Evolutionary conservation across 2,888 invertebrate genomes (phyloP), one percentile per base, ranked within the genome.

Genomic region (Drymonia ruficornis): DNA sequence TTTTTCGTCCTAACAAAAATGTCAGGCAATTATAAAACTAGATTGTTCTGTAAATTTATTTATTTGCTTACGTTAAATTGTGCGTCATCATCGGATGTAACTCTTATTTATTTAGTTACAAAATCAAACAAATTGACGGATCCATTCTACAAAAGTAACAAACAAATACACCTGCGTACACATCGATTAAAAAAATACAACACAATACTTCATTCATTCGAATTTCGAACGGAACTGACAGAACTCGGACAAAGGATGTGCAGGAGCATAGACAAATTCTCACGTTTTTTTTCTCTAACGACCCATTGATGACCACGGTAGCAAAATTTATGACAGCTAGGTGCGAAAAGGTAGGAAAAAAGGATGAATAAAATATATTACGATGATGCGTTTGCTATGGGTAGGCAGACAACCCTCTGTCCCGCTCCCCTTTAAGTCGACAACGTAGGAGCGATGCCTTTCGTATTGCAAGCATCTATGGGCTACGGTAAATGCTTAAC

Each of bases 141-240:
- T 55, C 53, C 56, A 52, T 54, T 46, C 51, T 36, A 54, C 52
- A 67, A 64, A 64, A 64, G 54, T 60, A 55, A 57, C 67, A 69
- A 75, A 81, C 72, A 86, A 86, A 87, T 83, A 84, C 91, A 89
- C 89, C 89, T 90, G 91, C 85, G 86, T 79, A 87, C 63, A 89
- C 84, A 84, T 52, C 44, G 67, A 59, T 55, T 53, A 56, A 61
- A 62, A 71, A 78, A 82, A 81, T 79, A 46, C 13, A 23, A 47
- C 59, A 75, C 73, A 78, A 76, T 71, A 65, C 52, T 66, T 66
- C 78, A 83, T 87, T 87, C 85, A 84, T 67, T 68, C 23, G 56
- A 77, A n/a, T n/a, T 67, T 68, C 23, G 81, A 84, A 77, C 88
- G 89, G 88, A 89, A 89, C 85, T 86, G 78, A 78, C 83, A 80